Percentiles rank a stretch among this genome's conserved stretches.
These are phyloP conservation scores for Luffia ferchaultella DNA, from an alignment of 2,888 invertebrate genomes.

Conservation along the genomic window DNA sequence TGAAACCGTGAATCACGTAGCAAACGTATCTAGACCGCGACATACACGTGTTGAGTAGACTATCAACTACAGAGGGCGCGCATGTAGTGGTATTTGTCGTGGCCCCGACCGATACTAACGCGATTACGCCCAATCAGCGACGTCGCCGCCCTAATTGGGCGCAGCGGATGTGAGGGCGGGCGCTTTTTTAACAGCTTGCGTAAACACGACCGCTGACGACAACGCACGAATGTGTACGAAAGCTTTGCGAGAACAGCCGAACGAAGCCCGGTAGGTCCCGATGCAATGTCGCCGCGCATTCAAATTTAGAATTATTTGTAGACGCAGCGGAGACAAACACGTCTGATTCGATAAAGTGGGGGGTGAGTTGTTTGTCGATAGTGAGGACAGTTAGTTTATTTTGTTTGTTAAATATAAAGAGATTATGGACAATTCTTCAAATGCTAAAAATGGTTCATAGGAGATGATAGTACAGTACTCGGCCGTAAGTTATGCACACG, in stretches of 20 bases:
- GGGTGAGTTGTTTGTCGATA: constrained; percentile 1
- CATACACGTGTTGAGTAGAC: no score
- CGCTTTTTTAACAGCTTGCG: constrained; percentile 57
- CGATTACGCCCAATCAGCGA: constrained; percentile 63
- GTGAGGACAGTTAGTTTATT: background rate
- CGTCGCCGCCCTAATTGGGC: constrained; percentile 60
- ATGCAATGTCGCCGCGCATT: background rate
- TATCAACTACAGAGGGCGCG: background rate
- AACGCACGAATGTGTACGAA: background rate
- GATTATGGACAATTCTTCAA: no score
- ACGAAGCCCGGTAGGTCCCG: background rate
- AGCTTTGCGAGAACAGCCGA: background rate
- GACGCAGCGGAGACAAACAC: constrained; percentile 1
- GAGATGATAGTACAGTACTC: no score
- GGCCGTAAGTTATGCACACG: no score
- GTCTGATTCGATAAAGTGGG: background rate
- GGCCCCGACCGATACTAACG: constrained; percentile 46
- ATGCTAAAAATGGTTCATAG: no score
- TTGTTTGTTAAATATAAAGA: background rate
- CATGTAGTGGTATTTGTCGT: background rate
- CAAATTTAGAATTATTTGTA: constrained; percentile 1
- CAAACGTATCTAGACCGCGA: no score
- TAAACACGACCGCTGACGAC: constrained; percentile 31
- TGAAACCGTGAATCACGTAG: no score
- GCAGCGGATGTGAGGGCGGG: constrained; percentile 51